These are phyloP conservation scores for Pampus argenteus DNA, from an alignment of 2,797 vertebrate genomes.

Conservation along the genomic window DNA sequence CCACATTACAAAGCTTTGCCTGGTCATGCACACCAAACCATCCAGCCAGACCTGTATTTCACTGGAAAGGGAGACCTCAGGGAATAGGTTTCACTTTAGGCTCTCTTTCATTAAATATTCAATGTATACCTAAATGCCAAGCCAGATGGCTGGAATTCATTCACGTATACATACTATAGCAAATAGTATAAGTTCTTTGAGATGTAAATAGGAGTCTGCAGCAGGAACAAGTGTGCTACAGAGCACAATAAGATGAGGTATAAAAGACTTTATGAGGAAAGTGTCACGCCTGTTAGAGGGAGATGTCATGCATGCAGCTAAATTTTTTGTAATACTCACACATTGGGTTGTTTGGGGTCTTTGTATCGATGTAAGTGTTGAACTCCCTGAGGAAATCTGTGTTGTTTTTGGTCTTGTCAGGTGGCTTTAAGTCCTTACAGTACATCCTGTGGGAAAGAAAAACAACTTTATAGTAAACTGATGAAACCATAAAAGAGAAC, in stretches of 20 bases:
- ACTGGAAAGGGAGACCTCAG: slow-evolving; percentile 60
- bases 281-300: not conserved
- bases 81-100: slow-evolving; percentile 58
- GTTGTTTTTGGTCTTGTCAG: slow-evolving; percentile 92
- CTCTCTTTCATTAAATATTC: slow-evolving; percentile 64
- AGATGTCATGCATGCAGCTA: slow-evolving; percentile 1
- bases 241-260: slow-evolving; percentile 2
- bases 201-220: slow-evolving; percentile 47
- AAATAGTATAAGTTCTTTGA: slow-evolving; percentile 51
- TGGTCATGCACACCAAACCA: slow-evolving; percentile 75
- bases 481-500: not conserved
- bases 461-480: not conserved
- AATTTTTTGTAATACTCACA: slow-evolving; percentile 89
- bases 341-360: slow-evolving; percentile 89
- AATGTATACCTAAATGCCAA: slow-evolving; percentile 58
- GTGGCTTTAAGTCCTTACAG: slow-evolving; percentile 90
- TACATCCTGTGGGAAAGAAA: slow-evolving; percentile 85
- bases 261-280: slow-evolving; percentile 9
- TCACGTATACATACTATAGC: slow-evolving; percentile 39
- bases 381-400: slow-evolving; percentile 95
- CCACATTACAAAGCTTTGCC: slow-evolving; percentile 74
- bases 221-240: slow-evolving; percentile 15
- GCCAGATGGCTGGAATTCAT: slow-evolving; percentile 64
- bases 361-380: slow-evolving; percentile 92
- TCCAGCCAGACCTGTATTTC: slow-evolving; percentile 65